These are phyloP conservation scores for Solenopsis fugax DNA, from an alignment of 1,140 invertebrate genomes.

Conservation along the genomic window DNA sequence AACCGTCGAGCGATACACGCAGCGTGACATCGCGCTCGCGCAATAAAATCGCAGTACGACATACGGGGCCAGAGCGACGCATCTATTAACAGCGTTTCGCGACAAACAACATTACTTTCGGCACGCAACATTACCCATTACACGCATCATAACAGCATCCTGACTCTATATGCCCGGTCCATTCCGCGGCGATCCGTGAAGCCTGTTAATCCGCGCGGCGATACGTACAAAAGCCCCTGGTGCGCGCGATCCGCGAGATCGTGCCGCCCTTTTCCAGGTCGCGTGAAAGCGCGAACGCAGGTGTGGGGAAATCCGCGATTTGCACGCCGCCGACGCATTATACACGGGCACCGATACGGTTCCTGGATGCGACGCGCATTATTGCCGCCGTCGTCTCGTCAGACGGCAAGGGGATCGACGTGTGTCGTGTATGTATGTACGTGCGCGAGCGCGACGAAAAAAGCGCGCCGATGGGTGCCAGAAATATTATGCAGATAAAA, in stretches of 20 bases:
- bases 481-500: constrained; percentile 82
- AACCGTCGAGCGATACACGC: neutral
- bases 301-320: neutral
- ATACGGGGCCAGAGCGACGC: neutral
- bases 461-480: neutral
- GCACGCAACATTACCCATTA: constrained; percentile 60
- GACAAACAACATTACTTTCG: constrained; percentile 50
- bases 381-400: constrained; percentile 2
- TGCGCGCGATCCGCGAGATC: constrained; percentile 24
- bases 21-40: constrained; percentile 5
- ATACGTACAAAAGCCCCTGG: constrained; percentile 7
- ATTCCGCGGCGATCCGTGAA: constrained; percentile 35
- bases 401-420: neutral
- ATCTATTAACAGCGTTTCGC: constrained; percentile 39
- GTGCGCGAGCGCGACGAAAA: constrained; percentile 28
- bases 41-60: constrained; percentile 38
- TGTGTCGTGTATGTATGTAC: neutral
- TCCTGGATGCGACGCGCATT: neutral
- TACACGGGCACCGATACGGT: neutral
- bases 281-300: neutral
- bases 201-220: constrained; percentile 32
- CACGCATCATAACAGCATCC: constrained; percentile 54
- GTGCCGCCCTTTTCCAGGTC: neutral
- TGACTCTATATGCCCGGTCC: constrained; percentile 35
- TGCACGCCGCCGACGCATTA: neutral